Conservation (phyloP, 2,113 vertebrate species). For the Thalassoma bifasciatum region DNA sequence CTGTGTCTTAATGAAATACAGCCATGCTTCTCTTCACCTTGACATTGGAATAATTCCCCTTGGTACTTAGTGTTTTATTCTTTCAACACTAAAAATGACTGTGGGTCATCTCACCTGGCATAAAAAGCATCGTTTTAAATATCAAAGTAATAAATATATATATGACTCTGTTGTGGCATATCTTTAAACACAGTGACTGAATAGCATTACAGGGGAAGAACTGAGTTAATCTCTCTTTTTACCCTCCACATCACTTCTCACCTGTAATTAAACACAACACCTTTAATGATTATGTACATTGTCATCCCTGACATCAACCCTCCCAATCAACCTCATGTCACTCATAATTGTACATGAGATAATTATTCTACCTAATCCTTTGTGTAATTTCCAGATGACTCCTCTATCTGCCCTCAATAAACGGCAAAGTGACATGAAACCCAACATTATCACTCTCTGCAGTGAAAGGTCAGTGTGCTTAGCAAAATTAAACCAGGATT, state of each 20-base stretch:
- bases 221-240: not conserved
- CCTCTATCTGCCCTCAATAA: conserved; percentile 32
- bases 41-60: too few relatives aligned
- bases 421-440: conserved; percentile 59
- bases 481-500: conserved; percentile 41
- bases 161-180: not conserved
- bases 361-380: conserved; percentile 71
- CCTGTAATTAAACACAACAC: conserved; percentile 72
- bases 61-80: too few relatives aligned
- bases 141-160: not conserved
- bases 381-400: conserved; percentile 56
- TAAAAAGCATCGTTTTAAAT: too few relatives aligned
- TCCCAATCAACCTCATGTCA: conserved; percentile 43
- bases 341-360: conserved; percentile 53
- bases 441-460: conserved; percentile 57
- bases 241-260: conserved; percentile 9
- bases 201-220: not conserved
- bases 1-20: too few relatives aligned
- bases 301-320: conserved; percentile 26
- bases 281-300: conserved; percentile 35
- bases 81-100: too few relatives aligned
- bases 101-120: too few relatives aligned
- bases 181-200: not conserved
- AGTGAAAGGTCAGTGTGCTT: conserved; percentile 64
- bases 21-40: too few relatives aligned